A percentile compares a stretch with the other conserved stretches of the same genome.
phyloP scores from a whole-genome alignment of 2,113 vertebrate species.

The Limnothrissa miodon region DNA sequence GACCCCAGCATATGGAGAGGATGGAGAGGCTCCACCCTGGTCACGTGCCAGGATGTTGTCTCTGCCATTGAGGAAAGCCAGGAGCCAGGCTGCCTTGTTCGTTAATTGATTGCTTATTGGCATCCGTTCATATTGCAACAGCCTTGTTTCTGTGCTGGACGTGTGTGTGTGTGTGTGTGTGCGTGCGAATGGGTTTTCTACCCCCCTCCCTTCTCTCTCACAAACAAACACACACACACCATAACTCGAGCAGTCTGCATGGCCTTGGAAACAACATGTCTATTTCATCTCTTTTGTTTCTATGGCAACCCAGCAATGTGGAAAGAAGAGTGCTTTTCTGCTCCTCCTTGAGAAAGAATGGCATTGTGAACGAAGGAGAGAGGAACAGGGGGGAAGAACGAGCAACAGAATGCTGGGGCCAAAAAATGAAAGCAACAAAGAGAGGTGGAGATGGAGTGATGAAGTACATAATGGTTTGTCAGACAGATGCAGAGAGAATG shows the following conservation, averaged over 20 bases:
- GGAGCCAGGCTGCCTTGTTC: not conserved
- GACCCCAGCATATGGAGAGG: not conserved
- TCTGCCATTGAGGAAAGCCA: not conserved
- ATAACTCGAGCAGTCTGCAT: constrained; percentile 36
- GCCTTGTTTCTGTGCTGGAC: constrained; percentile 3
- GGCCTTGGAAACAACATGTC: constrained; percentile 61
- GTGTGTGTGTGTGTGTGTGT: constrained; percentile 9
- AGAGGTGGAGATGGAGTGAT: constrained; percentile 17
- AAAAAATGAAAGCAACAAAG: constrained; percentile 25
- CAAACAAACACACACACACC: constrained; percentile 32
- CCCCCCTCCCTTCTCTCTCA: not conserved
- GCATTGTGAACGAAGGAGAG: constrained; percentile 43
- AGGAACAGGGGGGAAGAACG: constrained; percentile 23
- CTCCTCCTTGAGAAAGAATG: constrained; percentile 53
- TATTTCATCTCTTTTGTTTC: constrained; percentile 67
- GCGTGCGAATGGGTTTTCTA: not conserved
- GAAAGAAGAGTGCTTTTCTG: constrained; percentile 54
- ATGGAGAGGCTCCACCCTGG: not conserved
- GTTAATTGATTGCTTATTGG: not conserved
- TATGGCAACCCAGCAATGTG: constrained; percentile 64
- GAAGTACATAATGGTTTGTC: constrained; percentile 5
- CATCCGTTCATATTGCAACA: not conserved
- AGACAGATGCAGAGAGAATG: not conserved
- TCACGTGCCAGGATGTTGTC: not conserved
- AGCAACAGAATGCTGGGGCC: not conserved